A percentile compares a stretch with the other conserved stretches of the same genome.
Conservation (phyloP, 2,888 invertebrate genomes). For the Aelia acuminata region DNA sequence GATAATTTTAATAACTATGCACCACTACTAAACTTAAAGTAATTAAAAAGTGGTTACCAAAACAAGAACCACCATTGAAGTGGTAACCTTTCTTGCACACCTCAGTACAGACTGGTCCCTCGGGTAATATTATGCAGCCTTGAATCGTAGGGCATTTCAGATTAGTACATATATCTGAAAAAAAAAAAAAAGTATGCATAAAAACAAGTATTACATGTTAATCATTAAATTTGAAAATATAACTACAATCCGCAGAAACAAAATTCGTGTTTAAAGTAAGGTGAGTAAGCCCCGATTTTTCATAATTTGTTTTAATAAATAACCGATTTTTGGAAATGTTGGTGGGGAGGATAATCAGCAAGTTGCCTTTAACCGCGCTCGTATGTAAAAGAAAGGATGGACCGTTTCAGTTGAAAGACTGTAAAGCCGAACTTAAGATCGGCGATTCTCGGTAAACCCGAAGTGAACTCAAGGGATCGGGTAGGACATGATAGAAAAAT, state of each 20-base stretch:
- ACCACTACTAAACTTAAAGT: not conserved
- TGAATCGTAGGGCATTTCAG: conserved; percentile 69
- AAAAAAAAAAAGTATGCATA: not conserved
- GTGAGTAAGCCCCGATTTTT: no score
- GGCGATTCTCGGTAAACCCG: no score
- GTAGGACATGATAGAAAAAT: no score
- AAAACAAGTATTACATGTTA: not conserved
- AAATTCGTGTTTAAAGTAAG: not conserved
- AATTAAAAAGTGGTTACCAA: conserved; percentile 67
- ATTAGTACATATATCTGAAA: conserved; percentile 70
- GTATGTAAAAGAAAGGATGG: no score
- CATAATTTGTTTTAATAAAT: no score
- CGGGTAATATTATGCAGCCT: conserved; percentile 71
- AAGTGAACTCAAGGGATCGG: no score
- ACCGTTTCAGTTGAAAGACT: no score
- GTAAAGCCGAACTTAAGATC: no score
- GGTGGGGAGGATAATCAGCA: no score
- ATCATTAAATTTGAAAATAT: not conserved
- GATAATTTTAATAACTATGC: not conserved
- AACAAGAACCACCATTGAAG: conserved; percentile 67
- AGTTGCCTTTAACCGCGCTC: no score
- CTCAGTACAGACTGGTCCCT: conserved; percentile 72
- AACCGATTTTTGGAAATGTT: no score
- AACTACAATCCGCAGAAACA: not conserved
- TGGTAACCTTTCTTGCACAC: conserved; percentile 72